Evolutionary conservation across 1,140 invertebrate species (phyloP).

Genomic region (Zeugodacus cucurbitae): DNA sequence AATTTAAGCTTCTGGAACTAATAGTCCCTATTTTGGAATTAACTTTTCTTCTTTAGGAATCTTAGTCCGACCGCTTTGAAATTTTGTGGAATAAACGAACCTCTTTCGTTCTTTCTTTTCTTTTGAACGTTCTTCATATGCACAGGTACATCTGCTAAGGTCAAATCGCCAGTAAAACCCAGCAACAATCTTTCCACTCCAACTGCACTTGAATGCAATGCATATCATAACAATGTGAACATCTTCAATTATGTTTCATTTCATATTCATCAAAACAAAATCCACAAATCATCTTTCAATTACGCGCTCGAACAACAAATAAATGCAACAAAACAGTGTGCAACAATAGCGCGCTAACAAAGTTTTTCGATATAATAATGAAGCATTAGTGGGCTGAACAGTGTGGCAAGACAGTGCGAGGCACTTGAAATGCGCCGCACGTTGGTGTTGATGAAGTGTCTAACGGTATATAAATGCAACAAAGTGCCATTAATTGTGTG

Average conservation of each 20-base stretch:
- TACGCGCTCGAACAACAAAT: neutral
- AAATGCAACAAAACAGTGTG: no score
- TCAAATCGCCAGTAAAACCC: no score
- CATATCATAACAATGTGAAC: neutral
- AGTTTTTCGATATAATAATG: neutral
- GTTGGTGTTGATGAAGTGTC: neutral
- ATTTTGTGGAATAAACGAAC: no score
- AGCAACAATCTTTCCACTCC: no score
- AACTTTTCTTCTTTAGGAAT: no score
- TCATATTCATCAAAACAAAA: neutral
- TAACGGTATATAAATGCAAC: neutral
- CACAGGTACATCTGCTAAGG: no score
- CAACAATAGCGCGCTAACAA: neutral
- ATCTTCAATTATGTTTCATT: neutral
- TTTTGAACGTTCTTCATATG: no score
- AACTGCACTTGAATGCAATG: neutral
- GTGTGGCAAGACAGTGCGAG: neutral
- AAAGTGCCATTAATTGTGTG: neutral
- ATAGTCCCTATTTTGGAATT: no score
- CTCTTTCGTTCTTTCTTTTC: no score
- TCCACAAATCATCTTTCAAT: neutral
- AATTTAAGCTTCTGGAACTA: no score
- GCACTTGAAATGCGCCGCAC: neutral
- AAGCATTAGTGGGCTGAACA: neutral
- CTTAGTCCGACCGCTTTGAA: no score